These are phyloP conservation scores for Leptinotarsa undecemlineata DNA, from an alignment of 1,140 invertebrate species.

Conservation along the genomic window DNA sequence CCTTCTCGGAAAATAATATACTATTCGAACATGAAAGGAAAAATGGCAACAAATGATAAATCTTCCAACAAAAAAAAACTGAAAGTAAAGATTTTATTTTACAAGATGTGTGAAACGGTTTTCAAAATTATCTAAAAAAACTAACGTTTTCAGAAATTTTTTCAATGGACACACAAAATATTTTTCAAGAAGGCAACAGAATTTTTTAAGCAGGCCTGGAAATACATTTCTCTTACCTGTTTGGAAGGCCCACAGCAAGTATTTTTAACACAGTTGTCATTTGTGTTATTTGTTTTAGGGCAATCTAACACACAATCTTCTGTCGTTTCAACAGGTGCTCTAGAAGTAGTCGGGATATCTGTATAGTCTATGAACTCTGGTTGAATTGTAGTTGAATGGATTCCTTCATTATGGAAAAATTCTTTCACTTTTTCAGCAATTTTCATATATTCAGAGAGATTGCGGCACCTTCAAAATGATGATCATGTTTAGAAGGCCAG, in stretches of 20 bases:
- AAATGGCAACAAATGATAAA: no score
- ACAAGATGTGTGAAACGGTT: no score
- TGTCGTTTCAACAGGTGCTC: constrained; percentile 42
- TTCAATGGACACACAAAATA: no score
- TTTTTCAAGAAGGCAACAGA: no score
- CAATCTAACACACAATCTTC: constrained; percentile 79
- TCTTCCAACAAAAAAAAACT: no score
- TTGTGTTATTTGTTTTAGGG: constrained; percentile 70
- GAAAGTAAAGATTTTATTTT: no score
- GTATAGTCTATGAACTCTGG: constrained; percentile 85
- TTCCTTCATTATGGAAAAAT: constrained; percentile 92
- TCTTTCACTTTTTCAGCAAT: constrained; percentile 93
- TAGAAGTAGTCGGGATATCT: constrained; percentile 44
- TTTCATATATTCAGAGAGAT: constrained; percentile 87
- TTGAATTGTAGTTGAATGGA: constrained; percentile 91
- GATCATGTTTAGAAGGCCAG: neutral
- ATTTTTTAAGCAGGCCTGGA: no score
- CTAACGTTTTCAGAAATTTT: no score
- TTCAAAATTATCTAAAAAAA: no score
- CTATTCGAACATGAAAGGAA: no score
- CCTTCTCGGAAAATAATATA: no score
- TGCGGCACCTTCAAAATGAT: constrained; percentile 68
- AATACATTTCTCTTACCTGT: constrained; percentile 57
- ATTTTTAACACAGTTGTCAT: constrained; percentile 76
- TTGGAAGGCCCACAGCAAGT: constrained; percentile 80